phyloP scores from a whole-genome alignment of 2,113 vertebrate species.

The Clarias macrocephalus region DNA sequence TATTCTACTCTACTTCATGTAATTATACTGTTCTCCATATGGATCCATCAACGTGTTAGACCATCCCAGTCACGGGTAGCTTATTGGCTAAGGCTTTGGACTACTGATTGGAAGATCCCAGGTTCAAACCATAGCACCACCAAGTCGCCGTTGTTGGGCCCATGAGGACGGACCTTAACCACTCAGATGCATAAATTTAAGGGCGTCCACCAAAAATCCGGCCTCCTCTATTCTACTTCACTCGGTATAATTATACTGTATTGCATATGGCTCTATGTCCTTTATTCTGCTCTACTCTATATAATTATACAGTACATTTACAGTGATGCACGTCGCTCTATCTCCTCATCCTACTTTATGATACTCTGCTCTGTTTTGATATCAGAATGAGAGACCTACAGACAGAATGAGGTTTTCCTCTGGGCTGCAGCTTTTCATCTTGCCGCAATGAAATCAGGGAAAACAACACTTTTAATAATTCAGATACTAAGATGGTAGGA shows the following conservation, averaged over 20 bases:
- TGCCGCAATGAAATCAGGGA: conserved; percentile 74
- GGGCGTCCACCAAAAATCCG: too few species aligned
- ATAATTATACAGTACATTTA: neutral
- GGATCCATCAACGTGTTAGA: too few species aligned
- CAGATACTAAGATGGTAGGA: conserved; percentile 63
- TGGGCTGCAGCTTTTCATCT: conserved; percentile 59
- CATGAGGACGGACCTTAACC: too few species aligned
- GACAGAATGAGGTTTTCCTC: conserved; percentile 12
- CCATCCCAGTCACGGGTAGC: too few species aligned
- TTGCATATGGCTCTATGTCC: neutral
- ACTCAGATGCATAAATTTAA: too few species aligned
- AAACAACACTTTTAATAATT: conserved; percentile 79
- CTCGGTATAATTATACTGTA: neutral
- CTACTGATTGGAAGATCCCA: too few species aligned
- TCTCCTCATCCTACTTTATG: neutral
- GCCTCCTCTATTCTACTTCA: neutral
- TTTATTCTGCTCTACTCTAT: neutral
- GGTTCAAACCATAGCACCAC: too few species aligned
- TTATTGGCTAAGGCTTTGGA: too few species aligned
- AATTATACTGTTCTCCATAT: neutral
- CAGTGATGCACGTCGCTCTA: neutral
- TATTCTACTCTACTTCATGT: neutral
- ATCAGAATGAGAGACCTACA: neutral
- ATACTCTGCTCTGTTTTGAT: neutral
- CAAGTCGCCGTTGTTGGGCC: too few species aligned